Conservation (phyloP, 2,113 vertebrate species). For the Sinocyclocheilus anophthalmus region DNA sequence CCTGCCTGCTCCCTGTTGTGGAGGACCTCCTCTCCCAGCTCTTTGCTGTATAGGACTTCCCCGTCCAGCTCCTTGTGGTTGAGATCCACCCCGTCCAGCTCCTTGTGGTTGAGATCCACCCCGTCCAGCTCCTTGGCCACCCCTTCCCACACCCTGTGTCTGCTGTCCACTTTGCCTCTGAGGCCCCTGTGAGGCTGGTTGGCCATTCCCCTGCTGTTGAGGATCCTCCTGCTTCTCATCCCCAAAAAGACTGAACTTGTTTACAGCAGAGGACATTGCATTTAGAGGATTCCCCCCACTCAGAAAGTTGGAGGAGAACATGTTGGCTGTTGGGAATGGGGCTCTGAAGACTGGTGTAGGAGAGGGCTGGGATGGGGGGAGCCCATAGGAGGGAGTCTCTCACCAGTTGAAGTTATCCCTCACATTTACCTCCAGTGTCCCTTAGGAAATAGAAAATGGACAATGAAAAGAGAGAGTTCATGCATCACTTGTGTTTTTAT, state of each 20-base stretch:
- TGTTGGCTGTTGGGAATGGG: constrained; percentile 64
- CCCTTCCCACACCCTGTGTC: constrained; percentile 47
- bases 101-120: neutral
- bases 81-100: constrained; percentile 20
- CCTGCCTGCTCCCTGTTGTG: constrained; percentile 54
- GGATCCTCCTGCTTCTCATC: constrained; percentile 74
- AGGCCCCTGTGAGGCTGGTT: constrained; percentile 57
- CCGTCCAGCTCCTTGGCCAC: constrained; percentile 39
- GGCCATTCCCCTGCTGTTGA: constrained; percentile 67
- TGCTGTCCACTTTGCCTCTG: constrained; percentile 61
- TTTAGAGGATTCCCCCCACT: constrained; percentile 90
- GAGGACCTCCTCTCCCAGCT: constrained; percentile 18
- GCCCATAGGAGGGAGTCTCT: constrained; percentile 71
- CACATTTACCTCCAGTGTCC: constrained; percentile 71
- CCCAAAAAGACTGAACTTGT: constrained; percentile 94
- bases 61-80: constrained; percentile 52
- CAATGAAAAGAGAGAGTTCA: constrained; percentile 32
- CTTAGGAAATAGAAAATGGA: constrained; percentile 55
- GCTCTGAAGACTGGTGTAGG: constrained; percentile 70
- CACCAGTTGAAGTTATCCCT: constrained; percentile 74
- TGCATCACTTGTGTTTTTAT: neutral
- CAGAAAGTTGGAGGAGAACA: constrained; percentile 86
- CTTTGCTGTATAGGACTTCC: constrained; percentile 49
- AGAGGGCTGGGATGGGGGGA: constrained; percentile 83
- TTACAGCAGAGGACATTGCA: constrained; percentile 94